Evolutionary conservation across 2,113 vertebrate species (phyloP).

Genomic region (Rattus rattus): DNA sequence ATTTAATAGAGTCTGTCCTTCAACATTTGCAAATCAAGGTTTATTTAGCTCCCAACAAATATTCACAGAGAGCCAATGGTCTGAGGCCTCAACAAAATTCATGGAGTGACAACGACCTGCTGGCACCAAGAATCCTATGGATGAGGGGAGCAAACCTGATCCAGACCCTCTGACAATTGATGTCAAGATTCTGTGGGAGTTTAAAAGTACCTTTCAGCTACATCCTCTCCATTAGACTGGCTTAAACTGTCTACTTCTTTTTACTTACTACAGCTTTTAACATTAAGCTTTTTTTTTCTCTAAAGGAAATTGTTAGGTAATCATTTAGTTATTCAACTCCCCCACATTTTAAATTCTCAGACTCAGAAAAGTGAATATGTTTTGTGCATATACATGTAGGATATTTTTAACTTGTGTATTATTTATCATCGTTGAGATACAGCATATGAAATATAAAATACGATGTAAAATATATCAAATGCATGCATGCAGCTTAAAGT

Average conservation of each 20-base stretch:
- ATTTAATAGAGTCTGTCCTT: background rate
- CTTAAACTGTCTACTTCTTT: background rate
- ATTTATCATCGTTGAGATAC: background rate
- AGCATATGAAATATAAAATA: background rate
- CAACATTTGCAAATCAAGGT: background rate
- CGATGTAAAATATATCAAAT: background rate
- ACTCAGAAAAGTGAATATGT: background rate
- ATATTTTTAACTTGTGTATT: background rate
- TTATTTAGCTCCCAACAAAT: background rate
- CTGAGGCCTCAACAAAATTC: background rate
- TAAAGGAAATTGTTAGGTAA: conserved; percentile 42
- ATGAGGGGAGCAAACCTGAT: too few species aligned
- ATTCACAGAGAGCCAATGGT: background rate
- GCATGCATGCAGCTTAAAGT: background rate
- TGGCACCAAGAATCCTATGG: background rate
- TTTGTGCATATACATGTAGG: background rate
- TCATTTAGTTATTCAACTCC: conserved; percentile 30
- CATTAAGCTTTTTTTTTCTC: conserved; percentile 12
- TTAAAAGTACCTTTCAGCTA: background rate
- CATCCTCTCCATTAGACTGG: background rate
- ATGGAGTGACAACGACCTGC: background rate
- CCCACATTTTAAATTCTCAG: background rate
- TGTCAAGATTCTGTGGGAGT: background rate
- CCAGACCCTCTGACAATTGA: background rate
- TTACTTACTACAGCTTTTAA: background rate